phyloP scores from a whole-genome alignment of 2,113 vertebrate species.

The Aegithalos caudatus region DNA sequence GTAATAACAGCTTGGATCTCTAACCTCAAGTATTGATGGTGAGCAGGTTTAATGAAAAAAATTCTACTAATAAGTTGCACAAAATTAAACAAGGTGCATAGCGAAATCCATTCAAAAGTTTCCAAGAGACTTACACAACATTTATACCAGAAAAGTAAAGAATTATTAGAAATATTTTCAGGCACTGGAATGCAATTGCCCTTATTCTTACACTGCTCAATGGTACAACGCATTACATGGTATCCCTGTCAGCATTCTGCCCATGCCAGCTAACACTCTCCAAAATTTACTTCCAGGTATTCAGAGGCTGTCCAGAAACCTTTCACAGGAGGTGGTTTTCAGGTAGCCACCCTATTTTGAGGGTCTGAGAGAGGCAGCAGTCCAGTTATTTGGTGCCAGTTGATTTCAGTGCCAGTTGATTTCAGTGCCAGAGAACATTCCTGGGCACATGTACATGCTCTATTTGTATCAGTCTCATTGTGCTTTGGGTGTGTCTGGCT shows the following conservation, averaged over 20 bases:
- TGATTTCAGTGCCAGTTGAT: neutral
- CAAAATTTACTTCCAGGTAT: neutral
- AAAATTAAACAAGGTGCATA: neutral
- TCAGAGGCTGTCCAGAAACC: neutral
- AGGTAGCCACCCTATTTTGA: neutral
- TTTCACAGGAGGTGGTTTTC: neutral
- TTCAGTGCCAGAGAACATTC: slow-evolving; percentile 26
- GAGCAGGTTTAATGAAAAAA: neutral
- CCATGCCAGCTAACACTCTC: neutral
- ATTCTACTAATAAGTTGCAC: neutral
- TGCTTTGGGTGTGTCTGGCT: slow-evolving; percentile 22
- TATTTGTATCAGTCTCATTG: neutral
- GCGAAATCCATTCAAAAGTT: neutral
- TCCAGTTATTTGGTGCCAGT: neutral
- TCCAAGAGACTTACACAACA: neutral
- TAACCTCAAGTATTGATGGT: neutral
- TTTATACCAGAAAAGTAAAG: neutral
- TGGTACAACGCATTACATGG: neutral
- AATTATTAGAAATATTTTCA: neutral
- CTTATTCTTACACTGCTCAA: neutral
- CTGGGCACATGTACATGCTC: neutral
- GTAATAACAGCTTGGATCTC: neutral
- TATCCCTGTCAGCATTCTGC: neutral
- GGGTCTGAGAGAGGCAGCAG: neutral
- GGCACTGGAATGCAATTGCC: neutral